Evolutionary conservation across 2,797 vertebrate genomes (phyloP).

Genomic region (Danio kyathit): DNA sequence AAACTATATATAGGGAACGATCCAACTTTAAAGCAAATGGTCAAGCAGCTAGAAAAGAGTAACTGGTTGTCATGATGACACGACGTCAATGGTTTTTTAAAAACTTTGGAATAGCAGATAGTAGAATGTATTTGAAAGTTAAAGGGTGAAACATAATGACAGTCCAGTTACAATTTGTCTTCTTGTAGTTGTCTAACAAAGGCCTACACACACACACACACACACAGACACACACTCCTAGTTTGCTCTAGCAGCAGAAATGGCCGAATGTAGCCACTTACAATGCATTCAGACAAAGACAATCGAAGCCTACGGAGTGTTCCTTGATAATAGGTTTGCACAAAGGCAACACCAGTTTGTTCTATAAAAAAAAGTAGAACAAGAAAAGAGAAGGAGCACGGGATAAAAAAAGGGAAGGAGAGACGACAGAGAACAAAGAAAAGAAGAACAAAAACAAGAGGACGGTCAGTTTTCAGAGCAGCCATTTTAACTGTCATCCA

Average conservation of each 20-base stretch:
- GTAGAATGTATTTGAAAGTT: constrained; percentile 7
- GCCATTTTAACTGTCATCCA: constrained; percentile 62
- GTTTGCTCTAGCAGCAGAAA: constrained; percentile 45
- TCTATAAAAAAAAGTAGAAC: constrained; percentile 79
- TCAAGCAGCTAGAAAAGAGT: constrained; percentile 40
- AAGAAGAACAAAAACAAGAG: constrained; percentile 67
- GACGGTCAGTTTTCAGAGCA: constrained; percentile 64
- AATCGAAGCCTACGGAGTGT: constrained; percentile 81
- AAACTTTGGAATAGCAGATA: constrained; percentile 7
- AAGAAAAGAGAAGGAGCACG: constrained; percentile 65
- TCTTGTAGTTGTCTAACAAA: constrained; percentile 26
- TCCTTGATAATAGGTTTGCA: constrained; percentile 88
- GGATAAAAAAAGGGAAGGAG: constrained; percentile 56
- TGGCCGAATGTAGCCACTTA: constrained; percentile 81
- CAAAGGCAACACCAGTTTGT: constrained; percentile 90
- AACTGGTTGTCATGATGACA: constrained; percentile 54
- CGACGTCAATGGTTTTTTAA: constrained; percentile 2
- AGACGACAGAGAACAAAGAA: constrained; percentile 66
- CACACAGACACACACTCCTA: constrained; percentile 33
- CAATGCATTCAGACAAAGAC: constrained; percentile 70
- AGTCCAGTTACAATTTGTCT: constrained; percentile 49
- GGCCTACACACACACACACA: constrained; percentile 16
- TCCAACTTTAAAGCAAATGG: constrained; percentile 28
- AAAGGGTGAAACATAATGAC: constrained; percentile 42
- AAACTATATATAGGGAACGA: neutral